Evolutionary conservation across 2,888 invertebrate species (phyloP).

Genomic region (Rapana venosa): DNA sequence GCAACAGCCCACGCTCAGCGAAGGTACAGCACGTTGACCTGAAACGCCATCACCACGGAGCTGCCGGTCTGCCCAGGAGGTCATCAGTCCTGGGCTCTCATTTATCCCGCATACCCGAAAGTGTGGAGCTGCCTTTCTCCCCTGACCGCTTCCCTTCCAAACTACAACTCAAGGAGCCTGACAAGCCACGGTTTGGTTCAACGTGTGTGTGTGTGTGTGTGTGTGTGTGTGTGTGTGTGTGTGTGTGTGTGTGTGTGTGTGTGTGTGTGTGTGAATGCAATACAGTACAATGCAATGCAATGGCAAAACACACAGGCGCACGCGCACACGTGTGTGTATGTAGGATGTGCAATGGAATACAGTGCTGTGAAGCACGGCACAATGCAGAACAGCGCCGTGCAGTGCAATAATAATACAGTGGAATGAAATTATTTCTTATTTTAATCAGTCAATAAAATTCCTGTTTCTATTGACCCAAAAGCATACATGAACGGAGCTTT

Average conservation of each 20-base stretch:
- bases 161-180: constrained; percentile 53
- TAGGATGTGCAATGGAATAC: too few relatives aligned
- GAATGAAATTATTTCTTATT: too few relatives aligned
- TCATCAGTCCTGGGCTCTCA: not conserved
- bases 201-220: constrained; percentile 24
- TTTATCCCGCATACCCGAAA: constrained; percentile 43
- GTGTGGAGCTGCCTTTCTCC: constrained; percentile 60
- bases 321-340: not conserved
- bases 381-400: too few relatives aligned
- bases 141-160: constrained; percentile 57
- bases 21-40: constrained; percentile 32
- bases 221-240: constrained; percentile 27
- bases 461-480: too few relatives aligned
- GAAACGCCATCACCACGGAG: not conserved
- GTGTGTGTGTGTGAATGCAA: constrained; percentile 28
- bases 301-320: too few relatives aligned
- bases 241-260: constrained; percentile 29
- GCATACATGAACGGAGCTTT: too few relatives aligned
- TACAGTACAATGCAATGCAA: too few relatives aligned
- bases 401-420: too few relatives aligned
- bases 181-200: not conserved
- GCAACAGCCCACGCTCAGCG: constrained; percentile 1
- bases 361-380: too few relatives aligned
- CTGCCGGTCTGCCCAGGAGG: not conserved
- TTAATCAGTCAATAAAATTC: too few relatives aligned